Conservation (phyloP, 2,797 vertebrate genomes). For the Gallinago nigripennis region DNA sequence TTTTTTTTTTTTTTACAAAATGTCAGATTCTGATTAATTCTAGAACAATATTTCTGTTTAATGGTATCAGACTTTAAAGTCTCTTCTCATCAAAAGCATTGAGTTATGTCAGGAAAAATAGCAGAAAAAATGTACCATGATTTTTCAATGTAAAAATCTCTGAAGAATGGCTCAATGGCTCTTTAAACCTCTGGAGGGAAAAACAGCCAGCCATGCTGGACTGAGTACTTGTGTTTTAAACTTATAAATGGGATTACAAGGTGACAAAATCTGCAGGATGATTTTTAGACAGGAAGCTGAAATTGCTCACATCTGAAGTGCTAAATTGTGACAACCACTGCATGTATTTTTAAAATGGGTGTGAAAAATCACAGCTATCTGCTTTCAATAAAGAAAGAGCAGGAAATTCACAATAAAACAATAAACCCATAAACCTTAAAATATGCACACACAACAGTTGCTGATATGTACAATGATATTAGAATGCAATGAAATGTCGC, state of each 20-base stretch:
- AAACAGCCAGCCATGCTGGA: neutral
- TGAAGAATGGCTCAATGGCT: neutral
- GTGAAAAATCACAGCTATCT: slow-evolving; percentile 56
- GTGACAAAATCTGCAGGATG: slow-evolving; percentile 13
- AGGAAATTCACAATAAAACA: slow-evolving; percentile 62
- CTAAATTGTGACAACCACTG: neutral
- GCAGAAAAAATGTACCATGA: neutral
- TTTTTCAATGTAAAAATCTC: neutral
- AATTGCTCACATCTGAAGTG: slow-evolving; percentile 21
- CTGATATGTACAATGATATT: neutral
- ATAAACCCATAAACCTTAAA: slow-evolving; percentile 17
- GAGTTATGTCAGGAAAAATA: neutral
- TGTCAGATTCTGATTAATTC: neutral
- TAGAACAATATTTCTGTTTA: neutral
- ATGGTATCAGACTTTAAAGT: neutral
- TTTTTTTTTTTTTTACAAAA: neutral
- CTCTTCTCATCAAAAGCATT: neutral
- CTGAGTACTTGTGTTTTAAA: neutral
- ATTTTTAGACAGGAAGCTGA: slow-evolving; percentile 37
- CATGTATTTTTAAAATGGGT: slow-evolving; percentile 5
- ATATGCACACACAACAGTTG: slow-evolving; percentile 6
- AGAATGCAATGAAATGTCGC: neutral
- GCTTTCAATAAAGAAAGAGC: slow-evolving; percentile 37
- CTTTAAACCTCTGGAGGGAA: neutral
- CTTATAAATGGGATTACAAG: neutral